These are phyloP conservation scores for Stenchaetothrips biformis DNA, from an alignment of 2,888 invertebrate genomes.

Conservation along the genomic window DNA sequence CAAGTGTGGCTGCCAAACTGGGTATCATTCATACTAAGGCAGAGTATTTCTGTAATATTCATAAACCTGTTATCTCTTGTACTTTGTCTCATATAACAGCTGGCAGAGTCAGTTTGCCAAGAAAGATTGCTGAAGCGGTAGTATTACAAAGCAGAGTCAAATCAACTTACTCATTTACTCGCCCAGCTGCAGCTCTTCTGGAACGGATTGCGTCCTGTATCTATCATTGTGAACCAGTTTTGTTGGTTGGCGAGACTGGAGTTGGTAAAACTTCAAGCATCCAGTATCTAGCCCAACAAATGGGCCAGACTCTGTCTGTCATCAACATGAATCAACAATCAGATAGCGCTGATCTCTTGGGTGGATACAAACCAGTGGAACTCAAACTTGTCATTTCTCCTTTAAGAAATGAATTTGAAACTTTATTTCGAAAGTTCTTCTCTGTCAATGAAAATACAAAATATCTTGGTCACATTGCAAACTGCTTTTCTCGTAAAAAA, in stretches of 20 bases:
- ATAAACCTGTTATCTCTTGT: slow-evolving; percentile 70
- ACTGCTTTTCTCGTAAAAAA: slow-evolving; percentile 64
- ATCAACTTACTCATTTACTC: slow-evolving; percentile 49
- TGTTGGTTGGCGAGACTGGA: slow-evolving; percentile 96
- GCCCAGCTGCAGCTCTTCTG: slow-evolving; percentile 71
- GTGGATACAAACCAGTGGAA: slow-evolving; percentile 94
- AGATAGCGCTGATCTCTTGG: slow-evolving; percentile 92
- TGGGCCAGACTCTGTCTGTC: slow-evolving; percentile 80
- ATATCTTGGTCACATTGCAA: slow-evolving; percentile 74
- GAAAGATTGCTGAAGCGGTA: slow-evolving; percentile 29
- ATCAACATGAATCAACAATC: slow-evolving; percentile 99
- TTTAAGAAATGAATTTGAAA: slow-evolving; percentile 75
- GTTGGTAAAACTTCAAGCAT: slow-evolving; percentile 96
- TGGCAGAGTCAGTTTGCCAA: slow-evolving; percentile 57
- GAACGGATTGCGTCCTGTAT: slow-evolving; percentile 87
- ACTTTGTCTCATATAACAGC: slow-evolving; percentile 57
- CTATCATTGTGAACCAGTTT: slow-evolving; percentile 76
- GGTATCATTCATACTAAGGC: slow-evolving; percentile 79
- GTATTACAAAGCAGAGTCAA: neutral
- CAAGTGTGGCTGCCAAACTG: slow-evolving; percentile 70
- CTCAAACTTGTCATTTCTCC: slow-evolving; percentile 77
- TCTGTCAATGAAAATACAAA: slow-evolving; percentile 68
- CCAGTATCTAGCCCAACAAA: slow-evolving; percentile 80
- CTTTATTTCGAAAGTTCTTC: slow-evolving; percentile 70
- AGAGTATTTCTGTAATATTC: slow-evolving; percentile 69